Base-by-base conservation (phyloP, 2,888 invertebrate species). In the Limnephilus lunatus region DNA sequence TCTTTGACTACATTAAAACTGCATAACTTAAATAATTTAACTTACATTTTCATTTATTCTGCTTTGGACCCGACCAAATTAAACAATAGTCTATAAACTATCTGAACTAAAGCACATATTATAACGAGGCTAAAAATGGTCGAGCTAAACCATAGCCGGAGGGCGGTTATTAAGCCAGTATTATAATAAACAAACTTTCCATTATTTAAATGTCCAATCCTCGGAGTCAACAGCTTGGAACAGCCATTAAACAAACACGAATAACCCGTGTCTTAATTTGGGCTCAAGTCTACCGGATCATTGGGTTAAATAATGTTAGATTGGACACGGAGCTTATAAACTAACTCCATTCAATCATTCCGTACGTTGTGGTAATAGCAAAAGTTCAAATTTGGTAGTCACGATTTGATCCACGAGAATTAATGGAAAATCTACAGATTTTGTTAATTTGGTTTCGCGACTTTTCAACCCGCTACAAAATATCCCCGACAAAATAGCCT, bases 231-330 rank as follows among this genome's bases (percentile, higher is more conserved):
- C 68, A 68, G 68, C 68, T 68, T n/a, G 68, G 68, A 68, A 68
- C 48, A 19, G 25, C 87, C 88, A 89, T 89, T 89, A 89, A 89
- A 81, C 68, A 68, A 80, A 80, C 88, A 81, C 80, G 88, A 32
- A 81, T 89, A 89, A 80, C 35, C 86, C 88, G 68, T 80, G 88
- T 81, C 88, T 39, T 80, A 39, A 39, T 83, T 32, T 87, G n/a
- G 68, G 88, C 25, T n/a, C 44, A 68, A 68, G 68, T 68, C 68
- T 68, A 68, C 68, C 68, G 68, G 68, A 68, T 68, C 68, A 68
- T 68, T 68, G 68, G 25, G 0, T 68, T 68, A 68, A 68, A 25
- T 25, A 2, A 9, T 9, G 25, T 1, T n/a, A 68, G 68, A n/a
- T n/a, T n/a, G 68, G 68, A n/a, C 25, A 68, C n/a, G 7, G 9